Base-by-base conservation (phyloP, 2,797 vertebrate species). In the Neosalanx taihuensis region DNA sequence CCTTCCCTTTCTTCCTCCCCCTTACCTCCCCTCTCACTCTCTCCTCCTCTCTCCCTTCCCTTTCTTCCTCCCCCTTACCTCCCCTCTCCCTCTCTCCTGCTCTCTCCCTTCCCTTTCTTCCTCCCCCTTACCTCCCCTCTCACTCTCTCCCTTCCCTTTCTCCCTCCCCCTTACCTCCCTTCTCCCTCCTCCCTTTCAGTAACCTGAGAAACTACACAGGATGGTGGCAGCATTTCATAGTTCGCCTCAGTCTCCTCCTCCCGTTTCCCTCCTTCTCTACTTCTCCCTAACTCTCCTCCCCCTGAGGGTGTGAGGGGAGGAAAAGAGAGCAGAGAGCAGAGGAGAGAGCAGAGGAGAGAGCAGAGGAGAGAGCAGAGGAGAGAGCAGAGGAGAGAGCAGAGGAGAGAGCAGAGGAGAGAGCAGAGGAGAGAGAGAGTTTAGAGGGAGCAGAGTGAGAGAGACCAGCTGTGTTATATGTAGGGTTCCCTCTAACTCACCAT, bases 181-280 rank as follows among this genome's bases (percentile, higher is more conserved):
- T 17, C 51, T n/a, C 51, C 18, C 17, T 53, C 15, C 73, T 51
- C 75, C 85, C 84, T 82, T 83, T 92, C 90, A 86, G 84, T 69
- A 83, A 87, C 82, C 71, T 88, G 91, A 83, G 87, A 90, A 91
- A 92, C 92, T 89, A 89, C 90, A 84, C 89, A 72, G 75, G 85
- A 79, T 69, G 46, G 81, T 77, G 67, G 75, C 76, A 88, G 89
- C 86, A 92, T 92, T 93, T 92, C 83, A 20, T 89, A 89, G 86
- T 77, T 87, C 75, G 83, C 86, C 80, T 89, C 75, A 12, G 37
- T 41, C 12, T 41, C 37, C 12, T 17, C 71, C 91, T 71, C 70
- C 81, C 62, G 73, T 70, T 9, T 37, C 37, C 5, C 37, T 37
- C 37, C 37, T 37, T 37, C 37, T 9, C 6, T 37, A 76, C 71